Evolutionary conservation across 2,888 invertebrate genomes (phyloP).

Genomic region (Crioceris asparagi): DNA sequence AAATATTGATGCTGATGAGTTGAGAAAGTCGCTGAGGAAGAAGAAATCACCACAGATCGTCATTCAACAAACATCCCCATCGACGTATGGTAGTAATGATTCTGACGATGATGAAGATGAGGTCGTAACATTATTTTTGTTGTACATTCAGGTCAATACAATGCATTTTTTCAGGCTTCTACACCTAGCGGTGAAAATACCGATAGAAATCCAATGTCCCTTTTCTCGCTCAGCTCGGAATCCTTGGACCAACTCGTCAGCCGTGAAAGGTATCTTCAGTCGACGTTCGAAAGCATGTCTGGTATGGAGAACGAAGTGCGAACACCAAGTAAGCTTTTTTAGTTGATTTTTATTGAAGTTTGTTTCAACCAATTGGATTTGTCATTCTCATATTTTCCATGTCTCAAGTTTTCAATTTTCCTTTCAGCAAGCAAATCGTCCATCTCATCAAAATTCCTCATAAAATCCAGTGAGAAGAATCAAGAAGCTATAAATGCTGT

Average conservation of each 20-base stretch:
- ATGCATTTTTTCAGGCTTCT: constrained; percentile 47
- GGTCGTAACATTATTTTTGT: no score
- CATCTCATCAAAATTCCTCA: constrained; percentile 50
- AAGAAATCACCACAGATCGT: constrained; percentile 40
- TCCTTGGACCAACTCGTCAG: constrained; percentile 46
- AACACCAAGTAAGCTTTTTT: constrained; percentile 19
- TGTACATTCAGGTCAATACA: no score
- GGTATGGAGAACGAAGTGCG: constrained; percentile 43
- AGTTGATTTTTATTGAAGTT: neutral
- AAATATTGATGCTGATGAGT: constrained; percentile 77
- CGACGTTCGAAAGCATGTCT: constrained; percentile 61
- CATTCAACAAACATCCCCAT: constrained; percentile 27
- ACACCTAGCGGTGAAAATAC: constrained; percentile 75
- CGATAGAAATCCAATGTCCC: constrained; percentile 60
- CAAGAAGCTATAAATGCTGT: constrained; percentile 46
- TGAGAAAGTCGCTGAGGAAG: constrained; percentile 63
- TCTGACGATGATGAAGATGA: constrained; percentile 66
- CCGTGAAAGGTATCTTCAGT: constrained; percentile 52
- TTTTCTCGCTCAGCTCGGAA: constrained; percentile 67
- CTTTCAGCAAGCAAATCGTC: constrained; percentile 45
- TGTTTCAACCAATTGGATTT: neutral
- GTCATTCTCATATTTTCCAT: neutral
- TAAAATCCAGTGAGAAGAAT: constrained; percentile 34
- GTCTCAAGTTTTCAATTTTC: neutral
- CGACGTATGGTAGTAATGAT: constrained; percentile 51